phyloP scores from a whole-genome alignment of 2,113 vertebrate species.

The Camelus dromedarius region DNA sequence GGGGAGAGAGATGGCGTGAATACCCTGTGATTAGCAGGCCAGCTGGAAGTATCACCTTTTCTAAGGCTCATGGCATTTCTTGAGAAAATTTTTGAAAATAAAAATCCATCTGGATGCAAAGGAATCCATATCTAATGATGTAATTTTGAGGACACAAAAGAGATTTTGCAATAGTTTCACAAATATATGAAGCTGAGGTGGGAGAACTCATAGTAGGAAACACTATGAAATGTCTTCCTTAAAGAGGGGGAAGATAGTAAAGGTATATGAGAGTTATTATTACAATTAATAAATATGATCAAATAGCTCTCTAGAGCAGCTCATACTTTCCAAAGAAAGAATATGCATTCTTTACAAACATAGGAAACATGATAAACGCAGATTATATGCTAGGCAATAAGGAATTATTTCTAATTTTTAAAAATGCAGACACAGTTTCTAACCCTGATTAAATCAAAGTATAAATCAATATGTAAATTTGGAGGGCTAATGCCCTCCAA shows the following conservation, averaged over 20 bases:
- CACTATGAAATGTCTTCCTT: neutral
- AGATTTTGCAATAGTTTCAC: neutral
- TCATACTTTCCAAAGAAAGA: neutral
- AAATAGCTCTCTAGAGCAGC: neutral
- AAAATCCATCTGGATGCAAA: conserved; percentile 22
- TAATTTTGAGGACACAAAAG: neutral
- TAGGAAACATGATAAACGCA: neutral
- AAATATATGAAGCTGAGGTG: neutral
- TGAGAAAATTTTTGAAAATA: conserved; percentile 26
- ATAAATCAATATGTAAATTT: neutral
- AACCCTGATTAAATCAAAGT: conserved; percentile 57
- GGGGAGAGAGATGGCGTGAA: conserved; percentile 18
- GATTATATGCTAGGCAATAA: neutral
- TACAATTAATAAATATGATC: neutral
- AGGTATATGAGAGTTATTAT: neutral
- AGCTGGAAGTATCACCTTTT: conserved; percentile 45
- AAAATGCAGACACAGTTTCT: neutral
- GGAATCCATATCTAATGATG: neutral
- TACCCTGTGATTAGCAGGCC: conserved; percentile 3
- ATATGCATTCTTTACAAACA: neutral
- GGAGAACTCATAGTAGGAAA: neutral
- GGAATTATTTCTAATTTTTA: neutral
- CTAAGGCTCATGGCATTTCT: conserved; percentile 14
- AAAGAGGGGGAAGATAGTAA: neutral
- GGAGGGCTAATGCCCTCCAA: neutral